Base-by-base conservation (phyloP, 1,140 invertebrate species). In the Venustaconcha ellipsiformis region DNA sequence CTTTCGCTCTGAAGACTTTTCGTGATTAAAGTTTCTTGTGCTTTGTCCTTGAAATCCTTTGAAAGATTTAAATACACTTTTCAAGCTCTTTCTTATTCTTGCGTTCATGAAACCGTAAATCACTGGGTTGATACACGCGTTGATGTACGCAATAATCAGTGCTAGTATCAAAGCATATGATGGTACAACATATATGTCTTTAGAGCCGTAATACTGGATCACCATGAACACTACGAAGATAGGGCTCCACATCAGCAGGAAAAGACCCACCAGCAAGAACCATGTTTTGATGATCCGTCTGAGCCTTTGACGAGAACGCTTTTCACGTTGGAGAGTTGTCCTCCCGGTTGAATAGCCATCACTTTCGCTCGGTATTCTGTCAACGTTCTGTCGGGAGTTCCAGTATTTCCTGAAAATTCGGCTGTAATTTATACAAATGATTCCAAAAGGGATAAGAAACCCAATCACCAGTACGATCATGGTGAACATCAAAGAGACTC, bases 181-280 rank as follows among this genome's bases (percentile, higher is more conserved):
- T 14, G 79, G 70, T 15, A 85, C 70, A 69, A 78, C 30, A 73
- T 81, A 81, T 0, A 66, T 64, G 15, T 79, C 72, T 0, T 26
- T 56, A 57, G 72, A 72, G 0, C 79, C 80, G 37, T 87, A 81
- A 11, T 67, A 60, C 23, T 78, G 68, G 20, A 88, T 82, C 66
- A 81, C 37, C 4, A 79, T 67, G 56, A 87, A 80, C 1, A 81
- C 74, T 0, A 81, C 65, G 67, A 86, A 88, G 11, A 88, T 76
- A 12, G 86, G 86, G 17, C 79, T 18, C 85, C 85, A 88, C 84
- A 87, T 87, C 14, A 82, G n/a, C 26, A 84, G 57, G 66, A 87
- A 87, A 1, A 85, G 26, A 6, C 84, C 23, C 14, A 87, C 83
- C 0, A 87, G 65, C 0, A 79, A 64, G 30, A 87, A 72, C 48